These are phyloP conservation scores for Montipora cactus DNA, from an alignment of 64 coral and sea anemone species.

Conservation along the genomic window DNA sequence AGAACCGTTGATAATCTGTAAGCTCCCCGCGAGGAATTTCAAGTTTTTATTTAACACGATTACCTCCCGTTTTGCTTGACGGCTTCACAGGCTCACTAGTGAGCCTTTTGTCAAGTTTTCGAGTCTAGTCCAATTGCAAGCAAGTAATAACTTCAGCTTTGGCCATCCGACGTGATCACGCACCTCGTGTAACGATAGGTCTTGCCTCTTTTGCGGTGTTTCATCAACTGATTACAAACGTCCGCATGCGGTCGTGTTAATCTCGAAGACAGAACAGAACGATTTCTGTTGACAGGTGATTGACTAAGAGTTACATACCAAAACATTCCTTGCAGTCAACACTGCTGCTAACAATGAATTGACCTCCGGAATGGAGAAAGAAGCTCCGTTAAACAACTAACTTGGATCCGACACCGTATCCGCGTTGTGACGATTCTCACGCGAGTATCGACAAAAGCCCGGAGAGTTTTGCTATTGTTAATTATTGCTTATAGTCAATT, in stretches of 20 bases:
- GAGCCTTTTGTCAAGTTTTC: not conserved
- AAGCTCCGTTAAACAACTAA: not conserved
- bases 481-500: not conserved
- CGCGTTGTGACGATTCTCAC: not conserved
- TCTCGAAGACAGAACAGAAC: conserved; percentile 8
- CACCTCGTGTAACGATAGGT: not conserved
- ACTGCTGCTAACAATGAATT: not conserved
- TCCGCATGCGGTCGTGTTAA: not conserved
- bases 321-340: not conserved
- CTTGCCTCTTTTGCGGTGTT: not conserved
- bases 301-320: conserved; percentile 32
- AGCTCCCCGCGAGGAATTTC: not conserved
- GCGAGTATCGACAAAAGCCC: not conserved
- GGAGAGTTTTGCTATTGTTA: not conserved
- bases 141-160: not conserved
- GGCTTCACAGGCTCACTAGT: not conserved
- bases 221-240: conserved; percentile 5
- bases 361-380: not conserved
- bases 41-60: no score
- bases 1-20: not conserved
- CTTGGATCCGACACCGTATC: not conserved
- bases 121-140: not conserved
- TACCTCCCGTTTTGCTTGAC: no score
- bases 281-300: conserved; percentile 35
- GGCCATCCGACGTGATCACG: not conserved